Evolutionary conservation across 1,140 invertebrate genomes (phyloP), one percentile per base, ranked within the genome.

Genomic region (Tetramorium parvispinum): DNA sequence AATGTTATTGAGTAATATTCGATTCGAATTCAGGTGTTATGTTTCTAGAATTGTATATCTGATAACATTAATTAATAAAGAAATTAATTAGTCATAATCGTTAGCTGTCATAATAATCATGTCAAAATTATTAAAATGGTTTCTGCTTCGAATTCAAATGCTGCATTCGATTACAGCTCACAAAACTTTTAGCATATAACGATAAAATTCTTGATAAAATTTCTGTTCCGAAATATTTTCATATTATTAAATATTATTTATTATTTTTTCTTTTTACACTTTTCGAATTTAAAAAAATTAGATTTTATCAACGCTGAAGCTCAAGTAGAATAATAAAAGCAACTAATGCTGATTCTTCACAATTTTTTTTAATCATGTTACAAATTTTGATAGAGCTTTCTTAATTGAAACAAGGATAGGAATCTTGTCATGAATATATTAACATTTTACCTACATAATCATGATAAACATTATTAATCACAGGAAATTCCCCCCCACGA

Each of bases 391-490:
- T 78, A 43, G 65, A 8, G 13, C 24, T 43, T n/a, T 3, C 32
- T 32, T 32, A 32, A 4, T 46, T 18, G 13, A 55, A 16, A 46
- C 49, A 55, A 27, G 37, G n/a, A 0, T 3, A 10, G 27, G 6
- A 43, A 10, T 6, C 7, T 49, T 24, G 21, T 71, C 37, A 46
- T n/a, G 10, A 59, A 46, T 27, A n/a, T 43, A 46, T 83, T 73
- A 73, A 75, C 53, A 24, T 61, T 83, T 43, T 27, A 59, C n/a
- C 79, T 10, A 49, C 40, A 68, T 40, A 40, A 49, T 51, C 16
- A 73, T 59, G 40, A 73, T 75, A 75, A 75, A 73, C 66, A 32
- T 75, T 61, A 55, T 13, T 83, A 83, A 83, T 83, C 79, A 55
- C 68, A 83, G 79, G 68, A 83, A 83, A 68, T 83, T 83, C 53